These are phyloP conservation scores for human DNA, from an alignment of 2,113 vertebrate genomes.

Conservation along the genomic window DNA sequence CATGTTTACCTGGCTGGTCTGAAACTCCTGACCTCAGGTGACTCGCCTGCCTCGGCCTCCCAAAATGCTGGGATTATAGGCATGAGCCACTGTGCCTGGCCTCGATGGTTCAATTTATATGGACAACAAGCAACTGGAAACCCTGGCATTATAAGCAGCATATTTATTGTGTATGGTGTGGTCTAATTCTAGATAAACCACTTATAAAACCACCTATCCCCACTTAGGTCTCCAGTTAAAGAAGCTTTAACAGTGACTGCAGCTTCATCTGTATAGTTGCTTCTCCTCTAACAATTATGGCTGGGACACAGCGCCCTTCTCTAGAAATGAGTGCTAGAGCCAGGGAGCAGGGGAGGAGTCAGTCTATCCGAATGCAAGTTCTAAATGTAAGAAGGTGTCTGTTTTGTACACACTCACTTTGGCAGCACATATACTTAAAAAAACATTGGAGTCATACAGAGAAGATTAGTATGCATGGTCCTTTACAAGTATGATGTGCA, in stretches of 20 bases:
- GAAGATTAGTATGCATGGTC: too few species aligned
- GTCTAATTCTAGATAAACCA: background rate
- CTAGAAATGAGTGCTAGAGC: background rate
- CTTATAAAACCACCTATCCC: background rate
- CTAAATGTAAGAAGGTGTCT: background rate
- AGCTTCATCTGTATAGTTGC: background rate
- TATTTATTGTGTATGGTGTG: background rate
- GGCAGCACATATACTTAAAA: too few species aligned
- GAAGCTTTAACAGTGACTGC: background rate
- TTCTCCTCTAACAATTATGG: background rate
- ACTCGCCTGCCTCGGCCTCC: too few species aligned
- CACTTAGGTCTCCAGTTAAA: background rate
- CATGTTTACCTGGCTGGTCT: too few species aligned
- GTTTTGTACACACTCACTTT: background rate
- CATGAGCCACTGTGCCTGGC: too few species aligned
- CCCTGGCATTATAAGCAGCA: background rate
- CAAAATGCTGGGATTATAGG: too few species aligned
- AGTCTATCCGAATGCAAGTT: fast-evolving
- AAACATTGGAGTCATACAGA: too few species aligned
- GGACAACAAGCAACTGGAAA: background rate
- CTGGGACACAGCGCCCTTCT: background rate
- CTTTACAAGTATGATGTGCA: too few species aligned
- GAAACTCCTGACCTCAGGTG: too few species aligned
- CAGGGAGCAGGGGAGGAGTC: background rate
- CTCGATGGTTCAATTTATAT: background rate